Evolutionary conservation across 2,888 invertebrate species (phyloP).

Genomic region (Litoditis marina): DNA sequence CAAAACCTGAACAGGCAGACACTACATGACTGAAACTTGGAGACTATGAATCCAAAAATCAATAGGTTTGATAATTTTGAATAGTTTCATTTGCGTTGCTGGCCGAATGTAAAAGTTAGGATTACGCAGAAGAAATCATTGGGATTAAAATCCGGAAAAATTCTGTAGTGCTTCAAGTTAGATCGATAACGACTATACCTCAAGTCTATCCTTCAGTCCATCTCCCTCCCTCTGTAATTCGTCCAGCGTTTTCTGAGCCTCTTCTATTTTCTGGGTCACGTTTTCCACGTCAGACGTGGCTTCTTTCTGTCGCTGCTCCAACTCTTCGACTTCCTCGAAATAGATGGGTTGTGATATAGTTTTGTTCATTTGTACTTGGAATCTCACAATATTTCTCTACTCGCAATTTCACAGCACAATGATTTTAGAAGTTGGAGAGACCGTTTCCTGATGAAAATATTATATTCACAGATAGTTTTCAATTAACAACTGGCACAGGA

Average conservation of each 20-base stretch:
- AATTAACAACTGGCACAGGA: no score
- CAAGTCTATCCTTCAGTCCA: slow-evolving; percentile 1
- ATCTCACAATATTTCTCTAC: no score
- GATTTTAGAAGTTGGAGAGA: background rate
- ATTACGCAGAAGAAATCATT: background rate
- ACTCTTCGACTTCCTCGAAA: slow-evolving; percentile 11
- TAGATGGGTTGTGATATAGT: no score
- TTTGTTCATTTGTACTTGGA: no score
- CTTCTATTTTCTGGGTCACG: slow-evolving; percentile 4
- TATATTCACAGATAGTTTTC: background rate
- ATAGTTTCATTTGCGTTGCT: no score
- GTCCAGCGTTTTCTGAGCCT: slow-evolving; percentile 5
- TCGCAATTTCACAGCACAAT: background rate
- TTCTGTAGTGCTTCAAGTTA: no score
- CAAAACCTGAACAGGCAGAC: no score
- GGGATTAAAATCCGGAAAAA: no score
- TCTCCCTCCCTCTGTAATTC: slow-evolving; percentile 17
- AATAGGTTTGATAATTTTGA: no score
- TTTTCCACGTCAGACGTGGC: background rate
- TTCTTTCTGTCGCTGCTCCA: slow-evolving; percentile 8
- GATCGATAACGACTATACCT: background rate
- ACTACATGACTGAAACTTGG: no score
- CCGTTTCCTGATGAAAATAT: background rate
- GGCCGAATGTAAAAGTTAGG: background rate
- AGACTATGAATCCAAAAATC: no score